These are phyloP conservation scores for Tragulus kanchil DNA, from an alignment of 2,113 vertebrate genomes.

Conservation along the genomic window DNA sequence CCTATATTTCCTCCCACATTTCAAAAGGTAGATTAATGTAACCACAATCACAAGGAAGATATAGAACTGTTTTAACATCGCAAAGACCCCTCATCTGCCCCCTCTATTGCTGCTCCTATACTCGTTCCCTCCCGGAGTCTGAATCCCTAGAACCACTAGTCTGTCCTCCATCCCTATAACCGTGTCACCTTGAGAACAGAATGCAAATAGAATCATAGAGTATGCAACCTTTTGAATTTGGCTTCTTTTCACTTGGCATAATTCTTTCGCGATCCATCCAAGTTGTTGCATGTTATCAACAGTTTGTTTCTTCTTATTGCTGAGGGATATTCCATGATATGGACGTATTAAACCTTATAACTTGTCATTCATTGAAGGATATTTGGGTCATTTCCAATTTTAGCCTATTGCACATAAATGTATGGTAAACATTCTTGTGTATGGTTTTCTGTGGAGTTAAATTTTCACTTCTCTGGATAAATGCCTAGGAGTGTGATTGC, in stretches of 20 bases:
- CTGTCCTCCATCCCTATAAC: not conserved
- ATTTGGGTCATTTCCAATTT: not conserved
- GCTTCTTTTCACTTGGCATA: not conserved
- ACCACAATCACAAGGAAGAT: not conserved
- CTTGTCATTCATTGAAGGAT: not conserved
- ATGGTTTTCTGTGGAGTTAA: not conserved
- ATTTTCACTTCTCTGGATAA: slow-evolving; percentile 45
- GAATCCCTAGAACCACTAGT: not conserved
- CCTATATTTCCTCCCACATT: not conserved
- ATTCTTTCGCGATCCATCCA: not conserved
- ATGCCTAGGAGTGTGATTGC: not conserved
- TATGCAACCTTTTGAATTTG: not conserved
- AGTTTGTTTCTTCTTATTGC: not conserved
- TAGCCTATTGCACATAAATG: not conserved
- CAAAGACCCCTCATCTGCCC: not conserved
- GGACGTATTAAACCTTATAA: not conserved
- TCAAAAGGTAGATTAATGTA: not conserved
- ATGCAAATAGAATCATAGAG: not conserved
- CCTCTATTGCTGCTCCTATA: not conserved
- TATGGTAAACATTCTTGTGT: not conserved
- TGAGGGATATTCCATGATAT: not conserved
- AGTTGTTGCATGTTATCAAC: not conserved
- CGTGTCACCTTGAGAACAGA: not conserved
- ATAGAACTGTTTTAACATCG: not conserved
- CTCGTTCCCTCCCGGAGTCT: not conserved